Evolutionary conservation across 2,113 vertebrate genomes (phyloP).

Genomic region (Oreochromis aureus): DNA sequence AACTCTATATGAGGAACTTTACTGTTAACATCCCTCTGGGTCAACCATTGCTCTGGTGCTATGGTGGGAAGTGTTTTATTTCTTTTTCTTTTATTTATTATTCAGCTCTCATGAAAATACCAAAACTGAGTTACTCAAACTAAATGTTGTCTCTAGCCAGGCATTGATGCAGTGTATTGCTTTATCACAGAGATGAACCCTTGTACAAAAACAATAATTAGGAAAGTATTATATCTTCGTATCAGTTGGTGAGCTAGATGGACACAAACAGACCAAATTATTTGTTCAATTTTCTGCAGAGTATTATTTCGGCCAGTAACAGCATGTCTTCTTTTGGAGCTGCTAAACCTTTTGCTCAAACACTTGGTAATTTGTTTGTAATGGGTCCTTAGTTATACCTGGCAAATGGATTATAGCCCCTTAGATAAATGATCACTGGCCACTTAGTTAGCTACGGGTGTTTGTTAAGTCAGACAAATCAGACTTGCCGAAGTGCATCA

Average conservation of each 20-base stretch:
- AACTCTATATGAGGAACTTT: background rate
- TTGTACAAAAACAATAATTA: background rate
- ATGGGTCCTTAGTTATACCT: background rate
- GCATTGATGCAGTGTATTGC: background rate
- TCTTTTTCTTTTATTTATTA: background rate
- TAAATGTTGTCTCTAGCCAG: background rate
- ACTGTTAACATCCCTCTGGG: background rate
- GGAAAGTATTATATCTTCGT: background rate
- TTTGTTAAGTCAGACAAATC: background rate
- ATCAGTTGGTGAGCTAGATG: background rate
- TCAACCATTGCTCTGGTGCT: background rate
- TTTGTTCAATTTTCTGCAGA: background rate
- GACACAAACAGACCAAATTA: background rate
- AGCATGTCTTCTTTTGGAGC: background rate
- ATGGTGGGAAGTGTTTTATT: background rate
- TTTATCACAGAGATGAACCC: background rate
- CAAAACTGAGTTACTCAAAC: background rate
- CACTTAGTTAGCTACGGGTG: background rate
- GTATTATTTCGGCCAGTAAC: background rate
- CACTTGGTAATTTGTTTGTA: background rate
- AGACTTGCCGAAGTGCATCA: background rate
- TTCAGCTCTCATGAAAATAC: background rate
- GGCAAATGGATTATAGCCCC: background rate
- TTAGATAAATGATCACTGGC: background rate
- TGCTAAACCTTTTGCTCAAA: background rate